Conservation (phyloP, 2,113 vertebrate species). For the Sinosuthora webbiana region DNA sequence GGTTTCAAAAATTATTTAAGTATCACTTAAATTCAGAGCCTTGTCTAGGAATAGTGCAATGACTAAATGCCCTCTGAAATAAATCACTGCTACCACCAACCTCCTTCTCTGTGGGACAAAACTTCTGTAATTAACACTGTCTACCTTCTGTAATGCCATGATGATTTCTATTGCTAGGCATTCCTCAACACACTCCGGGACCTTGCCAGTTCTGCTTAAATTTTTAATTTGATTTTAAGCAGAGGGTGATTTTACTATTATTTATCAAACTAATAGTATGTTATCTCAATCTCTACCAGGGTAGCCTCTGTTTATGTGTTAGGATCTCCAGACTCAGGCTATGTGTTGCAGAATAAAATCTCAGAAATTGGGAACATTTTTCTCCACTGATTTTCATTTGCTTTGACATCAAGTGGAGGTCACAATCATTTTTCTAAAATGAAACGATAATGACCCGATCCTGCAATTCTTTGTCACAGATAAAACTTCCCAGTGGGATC, state of each 20-base stretch:
- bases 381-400: neutral
- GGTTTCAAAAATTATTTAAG: neutral
- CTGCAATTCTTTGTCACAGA: neutral
- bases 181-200: neutral
- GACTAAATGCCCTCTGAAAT: conserved; percentile 30
- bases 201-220: neutral
- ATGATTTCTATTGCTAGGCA: neutral
- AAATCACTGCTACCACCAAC: conserved; percentile 18
- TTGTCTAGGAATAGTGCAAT: conserved; percentile 24
- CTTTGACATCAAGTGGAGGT: neutral
- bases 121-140: neutral
- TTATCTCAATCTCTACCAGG: neutral
- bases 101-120: neutral
- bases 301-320: neutral
- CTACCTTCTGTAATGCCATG: neutral
- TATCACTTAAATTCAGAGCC: conserved; percentile 12
- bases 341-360: neutral
- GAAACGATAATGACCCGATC: neutral
- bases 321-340: neutral
- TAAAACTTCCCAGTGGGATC: neutral
- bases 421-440: neutral
- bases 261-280: neutral
- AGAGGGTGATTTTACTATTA: neutral
- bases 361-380: neutral
- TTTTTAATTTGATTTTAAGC: conserved; percentile 7